These are phyloP conservation scores for Hemibagrus wyckioides DNA, from an alignment of 2,113 vertebrate species.

Conservation along the genomic window DNA sequence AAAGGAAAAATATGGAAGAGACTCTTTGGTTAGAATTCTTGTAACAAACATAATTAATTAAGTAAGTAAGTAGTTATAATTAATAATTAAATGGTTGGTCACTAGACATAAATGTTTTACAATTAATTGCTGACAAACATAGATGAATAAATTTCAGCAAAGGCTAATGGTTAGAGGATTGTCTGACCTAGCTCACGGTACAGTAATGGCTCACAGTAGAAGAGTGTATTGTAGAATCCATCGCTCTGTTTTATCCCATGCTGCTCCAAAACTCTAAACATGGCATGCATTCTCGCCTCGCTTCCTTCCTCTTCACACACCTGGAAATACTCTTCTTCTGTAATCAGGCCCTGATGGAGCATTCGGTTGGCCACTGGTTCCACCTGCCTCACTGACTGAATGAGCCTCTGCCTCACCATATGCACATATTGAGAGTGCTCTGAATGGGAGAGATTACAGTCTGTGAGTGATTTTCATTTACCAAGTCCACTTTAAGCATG, in stretches of 20 bases:
- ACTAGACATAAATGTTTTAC: neutral
- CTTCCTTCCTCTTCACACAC: constrained; percentile 15
- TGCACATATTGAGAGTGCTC: constrained; percentile 18
- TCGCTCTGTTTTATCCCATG: neutral
- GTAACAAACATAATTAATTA: neutral
- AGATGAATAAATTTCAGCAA: neutral
- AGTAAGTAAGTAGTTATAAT: too few relatives aligned
- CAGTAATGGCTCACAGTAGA: constrained; percentile 38
- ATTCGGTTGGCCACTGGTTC: constrained; percentile 28
- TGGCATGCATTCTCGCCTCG: neutral
- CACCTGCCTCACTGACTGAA: constrained; percentile 2
- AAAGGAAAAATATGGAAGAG: neutral
- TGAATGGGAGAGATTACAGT: neutral
- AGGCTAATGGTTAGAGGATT: neutral
- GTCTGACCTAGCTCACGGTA: constrained; percentile 40
- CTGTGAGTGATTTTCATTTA: neutral
- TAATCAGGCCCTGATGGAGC: constrained; percentile 16
- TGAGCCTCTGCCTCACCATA: neutral
- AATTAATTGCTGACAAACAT: neutral
- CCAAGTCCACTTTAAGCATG: neutral
- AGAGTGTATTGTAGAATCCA: constrained; percentile 24
- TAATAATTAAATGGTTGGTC: neutral
- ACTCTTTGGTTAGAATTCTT: neutral
- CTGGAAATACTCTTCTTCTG: constrained; percentile 26
- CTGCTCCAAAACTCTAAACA: constrained; percentile 20